Evolutionary conservation across 2,888 invertebrate species (phyloP).

Genomic region (Noctua fimbriata): DNA sequence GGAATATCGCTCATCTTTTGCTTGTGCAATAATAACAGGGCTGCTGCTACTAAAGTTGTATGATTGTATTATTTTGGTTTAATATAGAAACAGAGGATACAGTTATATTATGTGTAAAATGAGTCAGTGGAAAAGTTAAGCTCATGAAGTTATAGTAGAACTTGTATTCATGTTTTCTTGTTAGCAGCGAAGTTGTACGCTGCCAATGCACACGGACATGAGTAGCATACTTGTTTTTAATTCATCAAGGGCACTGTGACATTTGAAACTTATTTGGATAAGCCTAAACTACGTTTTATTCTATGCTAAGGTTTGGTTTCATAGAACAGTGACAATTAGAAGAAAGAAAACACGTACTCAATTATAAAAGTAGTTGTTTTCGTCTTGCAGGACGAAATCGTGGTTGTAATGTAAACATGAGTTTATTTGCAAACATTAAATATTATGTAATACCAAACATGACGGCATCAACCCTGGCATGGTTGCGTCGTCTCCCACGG

Average conservation of each 20-base stretch:
- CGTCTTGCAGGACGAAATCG: not conserved
- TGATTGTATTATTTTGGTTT: not conserved
- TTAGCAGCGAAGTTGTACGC: not conserved
- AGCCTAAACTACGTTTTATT: not conserved
- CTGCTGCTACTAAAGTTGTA: slow-evolving; percentile 64
- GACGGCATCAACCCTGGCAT: slow-evolving; percentile 78
- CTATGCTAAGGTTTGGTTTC: not conserved
- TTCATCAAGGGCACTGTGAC: too few species aligned
- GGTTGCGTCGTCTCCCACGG: slow-evolving; percentile 88
- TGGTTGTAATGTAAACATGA: not conserved
- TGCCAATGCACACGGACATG: not conserved
- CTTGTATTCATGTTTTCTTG: not conserved
- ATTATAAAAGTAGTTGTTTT: not conserved
- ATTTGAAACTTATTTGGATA: not conserved
- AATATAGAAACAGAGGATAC: not conserved
- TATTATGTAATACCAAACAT: slow-evolving; percentile 34
- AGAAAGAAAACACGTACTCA: not conserved
- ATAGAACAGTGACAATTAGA: not conserved
- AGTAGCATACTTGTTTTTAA: not conserved
- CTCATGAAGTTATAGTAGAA: not conserved
- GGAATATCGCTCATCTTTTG: slow-evolving; percentile 84
- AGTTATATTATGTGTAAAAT: not conserved
- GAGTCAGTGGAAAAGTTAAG: not conserved
- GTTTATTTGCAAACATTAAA: slow-evolving; percentile 21
- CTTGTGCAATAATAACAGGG: slow-evolving; percentile 88